Percentiles rank a stretch among this genome's conserved stretches.
phyloP scores from a whole-genome alignment of 2,888 invertebrate genomes.

The Dendrolimus houi region DNA sequence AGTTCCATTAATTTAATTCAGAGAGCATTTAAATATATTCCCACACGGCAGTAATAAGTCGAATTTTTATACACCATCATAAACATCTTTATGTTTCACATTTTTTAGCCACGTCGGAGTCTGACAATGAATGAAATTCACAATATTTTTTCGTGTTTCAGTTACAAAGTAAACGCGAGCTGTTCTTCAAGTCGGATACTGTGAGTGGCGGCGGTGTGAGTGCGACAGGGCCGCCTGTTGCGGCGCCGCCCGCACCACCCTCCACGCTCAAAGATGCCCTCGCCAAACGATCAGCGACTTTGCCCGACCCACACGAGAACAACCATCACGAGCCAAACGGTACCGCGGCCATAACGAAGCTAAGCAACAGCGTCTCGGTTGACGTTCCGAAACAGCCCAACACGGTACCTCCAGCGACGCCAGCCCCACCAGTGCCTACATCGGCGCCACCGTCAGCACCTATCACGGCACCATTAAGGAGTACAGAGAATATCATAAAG shows the following conservation, averaged over 20 bases:
- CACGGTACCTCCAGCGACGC: conserved; percentile 58
- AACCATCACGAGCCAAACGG: conserved; percentile 72
- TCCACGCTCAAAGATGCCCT: conserved; percentile 71
- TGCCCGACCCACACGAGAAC: conserved; percentile 60
- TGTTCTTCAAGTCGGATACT: conserved; percentile 87
- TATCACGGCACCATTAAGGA: conserved; percentile 41
- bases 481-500: conserved; percentile 69
- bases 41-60: too few species aligned
- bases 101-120: too few species aligned
- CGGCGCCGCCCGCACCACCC: conserved; percentile 68
- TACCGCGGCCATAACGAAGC: conserved; percentile 38
- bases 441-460: conserved; percentile 42
- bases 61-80: too few species aligned
- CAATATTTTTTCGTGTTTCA: conserved; percentile 38
- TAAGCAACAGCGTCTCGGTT: conserved; percentile 60
- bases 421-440: conserved; percentile 64
- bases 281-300: conserved; percentile 59
- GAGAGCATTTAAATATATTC: too few species aligned
- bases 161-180: conserved; percentile 90
- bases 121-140: background rate
- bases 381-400: conserved; percentile 55
- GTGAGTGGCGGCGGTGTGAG: conserved; percentile 71
- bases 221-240: conserved; percentile 48
- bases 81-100: too few species aligned
- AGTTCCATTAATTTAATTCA: too few species aligned